phyloP scores from a whole-genome alignment of 2,113 vertebrate genomes.

The Gnathonemus longibarbis region DNA sequence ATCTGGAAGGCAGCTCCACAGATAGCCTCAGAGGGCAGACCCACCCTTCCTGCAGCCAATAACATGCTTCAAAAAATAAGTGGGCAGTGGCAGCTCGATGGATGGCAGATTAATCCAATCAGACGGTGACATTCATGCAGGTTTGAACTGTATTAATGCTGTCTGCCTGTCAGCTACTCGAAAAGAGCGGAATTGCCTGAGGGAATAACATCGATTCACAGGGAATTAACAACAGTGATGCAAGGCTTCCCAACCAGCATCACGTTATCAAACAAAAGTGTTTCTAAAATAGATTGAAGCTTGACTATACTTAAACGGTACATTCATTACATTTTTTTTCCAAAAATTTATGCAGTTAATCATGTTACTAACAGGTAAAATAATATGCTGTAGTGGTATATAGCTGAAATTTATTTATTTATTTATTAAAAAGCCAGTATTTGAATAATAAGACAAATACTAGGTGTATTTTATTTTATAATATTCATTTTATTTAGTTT shows the following conservation, averaged over 20 bases:
- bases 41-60: background rate
- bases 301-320: background rate
- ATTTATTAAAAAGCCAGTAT: background rate
- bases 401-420: background rate
- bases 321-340: background rate
- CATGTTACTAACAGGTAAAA: background rate
- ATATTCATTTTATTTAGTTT: background rate
- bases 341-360: background rate
- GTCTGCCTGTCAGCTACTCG: background rate
- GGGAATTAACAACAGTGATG: background rate
- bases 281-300: constrained; percentile 3
- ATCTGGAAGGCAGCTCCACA: constrained; percentile 1
- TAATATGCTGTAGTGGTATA: background rate
- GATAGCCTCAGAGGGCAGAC: background rate
- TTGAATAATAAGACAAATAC: background rate
- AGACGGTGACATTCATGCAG: constrained; percentile 2
- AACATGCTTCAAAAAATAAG: constrained; percentile 13
- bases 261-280: background rate
- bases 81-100: constrained; percentile 4
- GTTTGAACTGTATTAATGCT: constrained; percentile 9
- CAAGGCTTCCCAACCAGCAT: background rate
- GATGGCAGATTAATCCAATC: constrained; percentile 15
- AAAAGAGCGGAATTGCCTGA: background rate
- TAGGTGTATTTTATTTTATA: background rate
- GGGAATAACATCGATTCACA: background rate